Base-by-base conservation (phyloP, 2,113 vertebrate genomes). In the Onychorhynchus coronatus region DNA sequence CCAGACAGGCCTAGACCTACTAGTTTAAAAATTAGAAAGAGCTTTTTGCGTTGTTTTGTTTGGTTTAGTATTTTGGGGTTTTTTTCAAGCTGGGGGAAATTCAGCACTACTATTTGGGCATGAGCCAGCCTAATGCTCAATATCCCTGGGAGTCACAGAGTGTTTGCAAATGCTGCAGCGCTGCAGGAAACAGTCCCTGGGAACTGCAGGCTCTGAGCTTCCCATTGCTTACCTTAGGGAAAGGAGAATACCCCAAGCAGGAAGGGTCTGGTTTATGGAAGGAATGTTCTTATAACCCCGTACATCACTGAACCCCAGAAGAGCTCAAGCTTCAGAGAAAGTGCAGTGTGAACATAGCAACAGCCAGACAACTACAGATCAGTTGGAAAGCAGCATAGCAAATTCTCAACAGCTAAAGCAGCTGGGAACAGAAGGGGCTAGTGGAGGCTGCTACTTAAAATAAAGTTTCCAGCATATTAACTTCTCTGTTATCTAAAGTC, bases 171-270 rank as follows among this genome's bases (percentile, higher is more conserved):
- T 24, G 30, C 75, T 86, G 67, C 44, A 47, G 14, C 88, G 53
- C 67, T 83, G 33, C 86, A 93, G 83, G 80, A 95, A 95, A 84
- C 52, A n/a, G 80, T 84, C 83, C 83, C 91, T 95, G 93, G 89
- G 86, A 96, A 93, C 89, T 11, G n/a, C 5, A 1, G 61, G 33
- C 56, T 85, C 30, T 1, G 6, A 86, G 83, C 39, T 91, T 95
- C 83, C 55, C 86, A 86, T 9, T 84, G 79, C 77, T 95, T 93
- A 81, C 89, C 76, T 93, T 53, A 50, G 88, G 88, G 85, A 94
- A 70, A 94, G 91, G 25, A 91, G 50, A 90, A 94, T 91, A 88
- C 74, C 53, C 95, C 52, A 67, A 1, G 75, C 68, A 92, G 89
- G 89, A 95, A 92, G 42, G 21, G 39, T 70, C 72, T 73, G 37